phyloP scores from a whole-genome alignment of 2,113 vertebrate genomes.

The Chloropsis cyanopogon region DNA sequence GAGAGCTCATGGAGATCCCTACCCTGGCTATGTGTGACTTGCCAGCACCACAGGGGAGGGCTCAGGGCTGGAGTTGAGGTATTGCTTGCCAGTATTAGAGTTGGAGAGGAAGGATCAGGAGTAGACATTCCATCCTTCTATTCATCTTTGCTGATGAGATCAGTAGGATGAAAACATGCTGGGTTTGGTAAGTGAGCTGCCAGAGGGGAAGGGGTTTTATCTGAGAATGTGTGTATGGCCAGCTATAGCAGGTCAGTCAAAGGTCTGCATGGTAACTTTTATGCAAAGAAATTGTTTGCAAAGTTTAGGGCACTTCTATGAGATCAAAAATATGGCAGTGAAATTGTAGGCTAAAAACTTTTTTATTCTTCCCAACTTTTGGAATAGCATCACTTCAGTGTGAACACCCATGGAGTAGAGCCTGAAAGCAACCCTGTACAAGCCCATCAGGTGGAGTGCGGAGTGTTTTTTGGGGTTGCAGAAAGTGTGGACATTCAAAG shows the following conservation, averaged over 20 bases:
- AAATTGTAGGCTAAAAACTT: not conserved
- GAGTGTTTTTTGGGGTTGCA: not conserved
- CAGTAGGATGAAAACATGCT: not conserved
- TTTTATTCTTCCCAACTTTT: not conserved
- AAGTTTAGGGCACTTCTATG: not conserved
- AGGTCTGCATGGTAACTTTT: not conserved
- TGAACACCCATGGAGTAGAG: not conserved
- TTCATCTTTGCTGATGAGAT: not conserved
- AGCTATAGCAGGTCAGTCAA: not conserved
- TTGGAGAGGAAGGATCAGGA: not conserved
- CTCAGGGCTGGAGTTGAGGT: fast-evolving
- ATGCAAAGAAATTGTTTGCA: not conserved
- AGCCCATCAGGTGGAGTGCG: not conserved
- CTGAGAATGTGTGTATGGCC: fast-evolving
- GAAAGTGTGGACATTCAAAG: not conserved
- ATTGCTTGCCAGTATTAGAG: not conserved
- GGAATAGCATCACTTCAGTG: not conserved
- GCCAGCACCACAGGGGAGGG: no score
- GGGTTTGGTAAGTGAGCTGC: not conserved
- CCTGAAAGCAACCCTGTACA: not conserved
- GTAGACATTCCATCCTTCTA: not conserved
- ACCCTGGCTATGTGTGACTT: not conserved
- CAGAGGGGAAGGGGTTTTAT: not conserved
- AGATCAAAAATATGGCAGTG: not conserved
- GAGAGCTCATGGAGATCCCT: not conserved